Evolutionary conservation across 2,888 invertebrate genomes (phyloP), one percentile per base, ranked within the genome.

Genomic region (Meiosimyza platycephala): DNA sequence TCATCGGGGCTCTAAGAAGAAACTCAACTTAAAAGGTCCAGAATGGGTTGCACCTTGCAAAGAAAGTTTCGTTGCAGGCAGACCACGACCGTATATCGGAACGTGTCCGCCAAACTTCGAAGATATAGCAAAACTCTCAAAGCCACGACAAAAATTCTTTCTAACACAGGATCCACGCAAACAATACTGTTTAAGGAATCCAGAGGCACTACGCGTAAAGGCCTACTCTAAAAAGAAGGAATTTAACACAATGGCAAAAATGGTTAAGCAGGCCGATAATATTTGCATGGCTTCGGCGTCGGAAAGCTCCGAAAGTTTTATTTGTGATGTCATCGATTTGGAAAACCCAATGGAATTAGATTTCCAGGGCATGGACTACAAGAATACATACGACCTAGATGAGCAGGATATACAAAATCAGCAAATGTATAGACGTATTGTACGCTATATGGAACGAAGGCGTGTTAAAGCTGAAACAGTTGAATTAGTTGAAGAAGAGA

Each of bases 321-420:
- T 84, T 51, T 86, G 86, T 74, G 84, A 85, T 68, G 81, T 82
- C 11, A 80, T 86, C 7, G 87, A 87, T 70, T 72, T 85, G 64
- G 83, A 85, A 13, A 87, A 87, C 77, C 87, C 87, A 0, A 68
- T 85, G 47, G 79, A 80, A 13, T 64, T 86, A 57, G 87, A 87
- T 66, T 85, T 84, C 50, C 86, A 87, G 72, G 87, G 87, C 66
- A 75, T 84, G 76, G 87, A 87, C 74, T 86, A 85, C 52, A 82
- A 81, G 75, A 82, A 81, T 57, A 85, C 85, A 0, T 87, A 84
- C 67, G 78, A 80, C 50, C 78, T 76, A 50, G 87, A 87, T 71
- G 87, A 87, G 59, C 83, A 86, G 70, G 81, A 84, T 59, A 74
- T 79, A 6, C 82, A 85, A 72, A 85, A 87, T 74, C 79, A 82